These are phyloP conservation scores for Pardalotus punctatus DNA, from an alignment of 2,113 vertebrate species.

Conservation along the genomic window DNA sequence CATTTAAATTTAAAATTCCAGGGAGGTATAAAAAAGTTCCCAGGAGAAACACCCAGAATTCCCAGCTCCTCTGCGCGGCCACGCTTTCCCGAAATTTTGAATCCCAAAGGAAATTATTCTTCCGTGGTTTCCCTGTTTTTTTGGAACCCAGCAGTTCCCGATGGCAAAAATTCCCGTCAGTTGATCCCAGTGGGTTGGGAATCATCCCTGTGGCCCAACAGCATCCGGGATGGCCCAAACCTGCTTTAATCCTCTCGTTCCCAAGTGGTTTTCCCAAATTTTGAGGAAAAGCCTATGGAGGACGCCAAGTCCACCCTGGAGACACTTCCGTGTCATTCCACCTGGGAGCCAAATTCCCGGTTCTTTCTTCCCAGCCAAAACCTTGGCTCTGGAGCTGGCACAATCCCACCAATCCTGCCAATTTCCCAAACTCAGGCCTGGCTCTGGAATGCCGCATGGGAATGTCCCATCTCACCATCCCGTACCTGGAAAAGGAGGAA, in stretches of 20 bases:
- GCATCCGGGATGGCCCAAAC: background rate
- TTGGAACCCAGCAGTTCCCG: rapidly evolving
- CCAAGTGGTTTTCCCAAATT: background rate
- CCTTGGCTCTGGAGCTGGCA: rapidly evolving
- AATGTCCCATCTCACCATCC: background rate
- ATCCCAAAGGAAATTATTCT: background rate
- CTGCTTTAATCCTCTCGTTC: background rate
- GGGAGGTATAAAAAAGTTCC: background rate
- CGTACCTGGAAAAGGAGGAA: background rate
- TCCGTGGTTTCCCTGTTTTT: rapidly evolving
- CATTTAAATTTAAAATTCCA: background rate
- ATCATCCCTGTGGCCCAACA: background rate
- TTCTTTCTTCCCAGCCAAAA: background rate
- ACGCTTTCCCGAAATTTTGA: rapidly evolving
- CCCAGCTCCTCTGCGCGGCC: background rate
- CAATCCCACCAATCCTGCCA: rapidly evolving
- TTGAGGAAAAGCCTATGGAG: background rate
- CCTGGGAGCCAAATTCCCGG: background rate
- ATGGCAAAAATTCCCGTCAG: background rate
- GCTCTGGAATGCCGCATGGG: rapidly evolving
- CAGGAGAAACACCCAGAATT: background rate
- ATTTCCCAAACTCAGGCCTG: rapidly evolving
- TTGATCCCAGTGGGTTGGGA: background rate
- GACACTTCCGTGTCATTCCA: background rate
- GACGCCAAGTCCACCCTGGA: background rate